phyloP scores from a whole-genome alignment of 2,113 vertebrate species.

The Erythrolamprus reginae region DNA sequence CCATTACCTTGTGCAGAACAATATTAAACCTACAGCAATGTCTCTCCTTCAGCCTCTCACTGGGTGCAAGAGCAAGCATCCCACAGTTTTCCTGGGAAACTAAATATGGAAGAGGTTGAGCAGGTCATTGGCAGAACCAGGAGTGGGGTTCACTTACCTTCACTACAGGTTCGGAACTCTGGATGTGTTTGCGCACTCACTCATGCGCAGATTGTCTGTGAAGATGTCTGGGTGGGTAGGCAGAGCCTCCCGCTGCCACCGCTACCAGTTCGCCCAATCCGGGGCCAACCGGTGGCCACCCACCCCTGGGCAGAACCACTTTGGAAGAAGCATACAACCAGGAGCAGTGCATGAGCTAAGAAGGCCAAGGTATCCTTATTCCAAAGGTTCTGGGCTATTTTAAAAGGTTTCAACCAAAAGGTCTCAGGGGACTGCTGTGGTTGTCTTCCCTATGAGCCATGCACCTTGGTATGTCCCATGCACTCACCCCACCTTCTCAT shows the following conservation, averaged over 20 bases:
- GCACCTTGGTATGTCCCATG: background rate
- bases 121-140: background rate
- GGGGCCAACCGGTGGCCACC: no score
- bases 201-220: no score
- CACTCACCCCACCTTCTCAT: background rate
- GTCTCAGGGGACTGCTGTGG: background rate
- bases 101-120: background rate
- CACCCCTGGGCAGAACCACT: background rate
- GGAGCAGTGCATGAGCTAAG: no score
- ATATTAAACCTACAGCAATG: no score
- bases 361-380: background rate
- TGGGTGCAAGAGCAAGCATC: background rate
- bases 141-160: no score
- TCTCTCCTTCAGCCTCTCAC: background rate
- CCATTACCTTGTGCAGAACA: background rate
- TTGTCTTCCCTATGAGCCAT: background rate
- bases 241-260: no score
- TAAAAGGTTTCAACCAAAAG: background rate
- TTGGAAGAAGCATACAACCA: background rate
- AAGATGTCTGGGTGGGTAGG: no score
- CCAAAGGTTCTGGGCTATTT: background rate
- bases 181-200: no score
- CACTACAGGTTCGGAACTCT: no score
- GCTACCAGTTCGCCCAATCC: no score
- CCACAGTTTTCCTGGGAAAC: background rate